Base-by-base conservation (phyloP, 1,140 invertebrate species). In the Dinothrombium tinctorium region DNA sequence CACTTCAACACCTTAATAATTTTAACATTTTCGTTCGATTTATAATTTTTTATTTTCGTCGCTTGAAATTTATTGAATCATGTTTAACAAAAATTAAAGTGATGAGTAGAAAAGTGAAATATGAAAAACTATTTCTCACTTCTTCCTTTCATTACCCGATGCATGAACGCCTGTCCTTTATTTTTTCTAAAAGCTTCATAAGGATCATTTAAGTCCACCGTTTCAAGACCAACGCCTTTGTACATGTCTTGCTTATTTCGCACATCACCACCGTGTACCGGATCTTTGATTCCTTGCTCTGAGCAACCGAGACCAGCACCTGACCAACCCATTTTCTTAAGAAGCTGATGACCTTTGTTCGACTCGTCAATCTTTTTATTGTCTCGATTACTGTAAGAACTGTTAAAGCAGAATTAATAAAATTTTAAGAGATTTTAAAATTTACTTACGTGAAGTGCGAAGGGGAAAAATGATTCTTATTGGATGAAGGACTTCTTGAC, bases 111-210 rank as follows among this genome's bases (percentile, higher is more conserved):
- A n/a, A n/a, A n/a, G n/a, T n/a, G n/a, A n/a, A n/a, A n/a, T 29
- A 29, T 36, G 11, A 15, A 36, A 36, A 17, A 3, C 12, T 21
- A 38, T 38, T 23, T 21, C 21, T 23, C 36, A 38, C 15, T 23
- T 55, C 84, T 67, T 19, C 81, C 78, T 52, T 29, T 29, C 28
- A 29, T 29, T 15, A 29, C 28, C 15, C 86, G 67, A 41, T 81
- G 82, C 41, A 92, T 90, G 62, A 92, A 94, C 33, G 83, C 83
- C 52, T 86, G 80, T 36, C 83, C 83, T 63, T 90, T 92, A 55
- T 77, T 89, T 60, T 94, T 94, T 42, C 89, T 69, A 61, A 92
- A 95, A 55, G 82, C 84, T 61, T 95, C 89, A 56, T 89, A 96
- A 0, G 87, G 87, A 65, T 90, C 84, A 54, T 80, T 81, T n/a